These are phyloP conservation scores for Sciurus niger DNA, from an alignment of 2,113 vertebrate species.

Conservation along the genomic window DNA sequence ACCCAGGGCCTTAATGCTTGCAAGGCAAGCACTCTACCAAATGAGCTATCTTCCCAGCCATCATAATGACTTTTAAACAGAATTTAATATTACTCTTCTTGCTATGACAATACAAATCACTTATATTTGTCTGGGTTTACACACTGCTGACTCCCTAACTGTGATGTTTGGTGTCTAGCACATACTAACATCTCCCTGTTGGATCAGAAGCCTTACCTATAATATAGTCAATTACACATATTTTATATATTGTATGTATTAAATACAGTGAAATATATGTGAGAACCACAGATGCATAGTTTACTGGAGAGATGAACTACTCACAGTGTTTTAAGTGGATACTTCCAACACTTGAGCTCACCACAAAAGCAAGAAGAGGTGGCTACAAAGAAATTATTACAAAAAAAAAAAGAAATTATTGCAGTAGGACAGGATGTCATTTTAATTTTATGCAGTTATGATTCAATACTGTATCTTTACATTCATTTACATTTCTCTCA, in stretches of 20 bases:
- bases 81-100: background rate
- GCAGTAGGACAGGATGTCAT: background rate
- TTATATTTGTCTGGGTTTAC: background rate
- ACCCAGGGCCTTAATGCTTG: too few species aligned
- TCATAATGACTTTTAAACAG: background rate
- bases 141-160: background rate
- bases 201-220: too few species aligned
- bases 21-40: too few species aligned
- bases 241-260: background rate
- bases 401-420: background rate
- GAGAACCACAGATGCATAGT: background rate
- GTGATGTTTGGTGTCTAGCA: background rate
- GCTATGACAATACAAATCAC: background rate
- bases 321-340: background rate
- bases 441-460: background rate
- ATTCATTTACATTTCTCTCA: background rate
- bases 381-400: background rate
- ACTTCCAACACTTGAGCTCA: background rate
- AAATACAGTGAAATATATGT: background rate
- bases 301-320: too few species aligned
- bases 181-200: background rate
- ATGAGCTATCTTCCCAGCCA: too few species aligned
- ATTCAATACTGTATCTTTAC: background rate
- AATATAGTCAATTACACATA: background rate
- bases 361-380: background rate